Evolutionary conservation across 2,888 invertebrate genomes (phyloP), one percentile per base, ranked within the genome.

Genomic region (Zygaena filipendulae): DNA sequence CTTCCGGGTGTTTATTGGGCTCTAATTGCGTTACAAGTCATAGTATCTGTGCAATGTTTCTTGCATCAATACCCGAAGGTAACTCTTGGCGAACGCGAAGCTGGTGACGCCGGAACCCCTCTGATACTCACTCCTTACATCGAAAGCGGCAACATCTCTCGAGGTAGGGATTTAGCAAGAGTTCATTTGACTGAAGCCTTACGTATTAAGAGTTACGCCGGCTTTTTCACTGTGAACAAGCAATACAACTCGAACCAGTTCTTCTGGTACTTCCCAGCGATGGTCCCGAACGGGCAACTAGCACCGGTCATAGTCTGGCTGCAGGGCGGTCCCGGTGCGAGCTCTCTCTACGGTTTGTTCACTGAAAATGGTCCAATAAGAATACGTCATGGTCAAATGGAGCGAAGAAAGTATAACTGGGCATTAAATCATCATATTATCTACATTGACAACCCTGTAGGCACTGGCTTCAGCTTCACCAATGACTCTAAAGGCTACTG

Each of bases 401-500:
- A 79, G 39, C 69, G 84, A 38, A 82, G 92, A 21, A 84, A 89
- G 43, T 88, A 87, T 45, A 85, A 89, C 5, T 97, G 96, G 96
- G 88, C 86, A 30, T 67, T 83, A 21, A 85, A 85, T 6, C 91
- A 92, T 58, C 87, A 89, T 43, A 66, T 96, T 21, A 83, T 97
- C 29, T 97, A 92, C 58, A 90, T 97, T 30, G 96, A 97, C 59
- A 96, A 94, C 62, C 96, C 96, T 0, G 96, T 92, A 1, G 94
- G 95, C 2, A 90, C 94, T 2, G 96, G 96, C 0, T 97, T 89
- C 56, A 95, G 95, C 66, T 95, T 94, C 50, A 94, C 95, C 0
- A 83, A 87, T 3, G 66, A 84, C 30, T 85, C 87, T 11, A 82
- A 64, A 30, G 95, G 95, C 0, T 95, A 90, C 63, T 90, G 90